Evolutionary conservation across 2,888 invertebrate species (phyloP), one percentile per base, ranked within the genome.

Genomic region (Laothoe populi): DNA sequence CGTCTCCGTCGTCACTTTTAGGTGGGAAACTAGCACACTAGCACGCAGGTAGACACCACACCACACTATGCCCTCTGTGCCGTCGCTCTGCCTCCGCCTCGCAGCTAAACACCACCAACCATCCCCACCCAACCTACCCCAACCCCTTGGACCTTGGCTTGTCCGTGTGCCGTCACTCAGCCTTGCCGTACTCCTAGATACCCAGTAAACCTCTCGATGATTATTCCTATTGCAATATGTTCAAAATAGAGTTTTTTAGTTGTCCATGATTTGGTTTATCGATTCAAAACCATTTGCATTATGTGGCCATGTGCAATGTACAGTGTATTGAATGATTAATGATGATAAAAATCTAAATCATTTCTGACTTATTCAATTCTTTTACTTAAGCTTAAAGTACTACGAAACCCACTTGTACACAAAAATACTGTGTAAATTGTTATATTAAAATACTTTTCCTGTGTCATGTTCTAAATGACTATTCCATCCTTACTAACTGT

Each of bases 1-100:
- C 77, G 96, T 97, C 87, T 97, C 96, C 88, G 96, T 97, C 89
- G 97, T 97, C 93, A 97, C 97, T 93, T 97, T 97, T 96, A 97
- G 97, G 97, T 97, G 96, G 96, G 96, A 95, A 94, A 93, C 93
- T 93, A 94, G 93, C 94, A 91, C 88, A 82, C 78, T 84, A 87
- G 88, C 90, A 87, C 93, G 88, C 93, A 94, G 94, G 94, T 94
- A 95, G 95, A 95, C 94, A 94, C 93, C 93, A 93, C 93, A 93
- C 93, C 76, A 74, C 75, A 64, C 70, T 68, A 72, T 70, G 71
- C 61, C 66, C 63, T 59, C 70, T 70, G 67, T 69, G 65, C 67
- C 67, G 64, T 63, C 58, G 66, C 67, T 62, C 49, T 48, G 44
- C 44, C 58, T 42, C 23, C 57, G 26, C 57, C 40, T 23, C 31